Evolutionary conservation across 2,888 invertebrate species (phyloP), one percentile per base, ranked within the genome.

Genomic region (Aporophyla lueneburgensis): DNA sequence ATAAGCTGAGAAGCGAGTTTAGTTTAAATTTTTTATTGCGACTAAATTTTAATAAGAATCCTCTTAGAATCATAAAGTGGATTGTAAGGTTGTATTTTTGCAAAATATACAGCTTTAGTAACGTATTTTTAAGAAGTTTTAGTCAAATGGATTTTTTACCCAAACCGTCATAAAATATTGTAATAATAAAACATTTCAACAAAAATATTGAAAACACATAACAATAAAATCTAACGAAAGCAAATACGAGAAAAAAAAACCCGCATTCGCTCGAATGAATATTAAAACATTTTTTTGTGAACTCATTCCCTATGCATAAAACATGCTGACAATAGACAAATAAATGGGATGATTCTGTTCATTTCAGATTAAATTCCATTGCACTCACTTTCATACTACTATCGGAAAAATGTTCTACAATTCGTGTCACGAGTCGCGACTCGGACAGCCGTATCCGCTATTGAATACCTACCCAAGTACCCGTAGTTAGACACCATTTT

Each of bases 401-500:
- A 90, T 89, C 78, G 89, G 86, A 85, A 90, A 88, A 88, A 82
- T 87, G 83, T 79, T 85, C 86, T 88, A 87, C 88, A 90, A 91
- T 92, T 91, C 91, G 83, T 83, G 90, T 92, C 91, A 91, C 88
- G 85, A 85, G 91, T 92, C 91, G 88, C 86, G 83, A 73, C 84
- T 87, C 84, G 88, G 90, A 89, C 89, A 90, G 86, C 84, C 90
- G 80, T 87, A 87, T 89, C 90, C 86, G 86, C 86, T 85, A 87
- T 89, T 88, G 87, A 90, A 90, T 90, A 89, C 89, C 86, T 85
- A 87, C 89, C 71, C 83, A 87, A 90, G 91, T 83, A 86, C 89
- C 69, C 84, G 88, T 91, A 92, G 92, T 92, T 91, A 92, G 91
- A 89, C 88, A 90, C 89, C 90, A 89, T 93, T 93, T 92, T 92